Evolutionary conservation across 2,888 invertebrate species (phyloP), one percentile per base, ranked within the genome.

Genomic region (Tholera decimalis): DNA sequence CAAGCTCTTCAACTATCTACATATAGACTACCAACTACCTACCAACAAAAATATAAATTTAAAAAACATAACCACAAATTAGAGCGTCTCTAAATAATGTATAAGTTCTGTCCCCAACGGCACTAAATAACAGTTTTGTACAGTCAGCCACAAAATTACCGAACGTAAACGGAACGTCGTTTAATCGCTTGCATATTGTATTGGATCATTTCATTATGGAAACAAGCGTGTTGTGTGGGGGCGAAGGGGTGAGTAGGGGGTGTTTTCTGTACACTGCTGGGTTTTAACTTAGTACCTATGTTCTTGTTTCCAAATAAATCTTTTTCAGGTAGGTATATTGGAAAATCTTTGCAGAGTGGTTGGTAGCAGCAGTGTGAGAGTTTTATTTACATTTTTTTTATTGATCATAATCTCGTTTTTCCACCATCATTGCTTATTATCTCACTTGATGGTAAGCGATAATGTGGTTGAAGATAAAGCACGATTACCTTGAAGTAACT

Each of bases 151-250:
- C 86, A 78, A 88, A 91, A 92, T 94, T 92, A 93, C 90, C 83
- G 89, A 86, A 89, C 86, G 77, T 85, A 87, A 85, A 87, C 83
- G 87, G 87, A 73, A 73, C 83, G 75, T 77, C 92, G 89, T 91
- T 93, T 93, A 92, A 93, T 93, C 94, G 92, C 86, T 87, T 92
- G 89, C 91, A 94, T 93, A 90, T 89, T 90, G 83, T 83, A 93
- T 87, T 86, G 73, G 85, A 86, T 88, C 87, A 88, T 89, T 89
- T 85, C 89, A 87, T 85, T 88, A 83, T 86, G 83, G 84, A 87
- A 85, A 88, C 84, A 84, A 81, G 67, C 70, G 67, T 58, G 58
- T 30, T 33, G 47, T 33, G 62, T 37, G 64, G 49, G 50, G 62
- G 33, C 26, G 20, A 37, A 49, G 54, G 51, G 51, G 26, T 6